Evolutionary conservation across 2,797 vertebrate genomes (phyloP).

Genomic region (Neostethus bicornis): DNA sequence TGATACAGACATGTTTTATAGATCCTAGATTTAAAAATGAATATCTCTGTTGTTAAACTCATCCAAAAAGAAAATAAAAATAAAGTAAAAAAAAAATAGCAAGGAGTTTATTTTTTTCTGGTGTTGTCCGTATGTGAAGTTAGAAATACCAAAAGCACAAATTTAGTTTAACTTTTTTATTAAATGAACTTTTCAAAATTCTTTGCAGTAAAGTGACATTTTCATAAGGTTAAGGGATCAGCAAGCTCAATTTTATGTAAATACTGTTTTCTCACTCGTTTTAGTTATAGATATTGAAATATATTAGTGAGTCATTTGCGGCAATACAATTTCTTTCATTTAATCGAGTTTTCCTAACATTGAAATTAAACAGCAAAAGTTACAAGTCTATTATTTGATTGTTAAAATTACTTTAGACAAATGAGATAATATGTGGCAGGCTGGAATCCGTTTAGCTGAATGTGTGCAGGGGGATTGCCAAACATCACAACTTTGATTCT

Average conservation of each 20-base stretch:
- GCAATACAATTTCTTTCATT: neutral
- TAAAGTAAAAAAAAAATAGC: conserved; percentile 1
- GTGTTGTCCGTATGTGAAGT: neutral
- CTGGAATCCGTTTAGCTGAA: too few relatives aligned
- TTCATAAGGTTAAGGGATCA: too few relatives aligned
- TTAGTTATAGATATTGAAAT: too few relatives aligned
- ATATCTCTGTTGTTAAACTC: conserved; percentile 3
- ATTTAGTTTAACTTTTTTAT: neutral
- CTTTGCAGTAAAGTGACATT: too few relatives aligned
- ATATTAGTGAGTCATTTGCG: too few relatives aligned
- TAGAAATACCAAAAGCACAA: neutral
- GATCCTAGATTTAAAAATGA: neutral
- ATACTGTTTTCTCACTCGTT: neutral
- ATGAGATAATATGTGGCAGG: too few relatives aligned
- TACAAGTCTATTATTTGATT: too few relatives aligned
- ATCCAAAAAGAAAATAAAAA: too few relatives aligned
- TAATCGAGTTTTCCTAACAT: neutral
- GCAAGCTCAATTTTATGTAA: too few relatives aligned
- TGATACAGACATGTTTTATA: neutral
- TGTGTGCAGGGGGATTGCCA: too few relatives aligned
- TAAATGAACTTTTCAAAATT: too few relatives aligned
- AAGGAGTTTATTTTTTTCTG: neutral
- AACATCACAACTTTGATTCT: too few relatives aligned
- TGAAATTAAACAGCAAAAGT: neutral
- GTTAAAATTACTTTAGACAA: neutral